These are phyloP conservation scores for Drosophila pullipes DNA, from an alignment of 2,888 invertebrate species.

Conservation along the genomic window DNA sequence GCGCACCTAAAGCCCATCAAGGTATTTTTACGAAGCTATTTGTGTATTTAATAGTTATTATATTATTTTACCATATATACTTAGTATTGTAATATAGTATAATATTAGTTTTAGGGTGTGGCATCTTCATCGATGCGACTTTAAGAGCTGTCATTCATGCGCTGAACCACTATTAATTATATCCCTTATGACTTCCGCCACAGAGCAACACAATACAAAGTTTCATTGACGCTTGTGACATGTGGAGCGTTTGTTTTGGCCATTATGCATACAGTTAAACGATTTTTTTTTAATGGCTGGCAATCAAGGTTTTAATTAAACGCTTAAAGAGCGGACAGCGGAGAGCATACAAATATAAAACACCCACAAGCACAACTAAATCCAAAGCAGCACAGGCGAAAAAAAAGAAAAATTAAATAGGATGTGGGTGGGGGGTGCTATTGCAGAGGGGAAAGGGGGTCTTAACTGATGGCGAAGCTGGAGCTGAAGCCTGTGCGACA, in stretches of 20 bases:
- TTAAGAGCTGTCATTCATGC: constrained; percentile 15
- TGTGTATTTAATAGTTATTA: background rate
- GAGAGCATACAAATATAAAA: constrained; percentile 25
- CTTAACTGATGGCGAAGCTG: constrained; percentile 7
- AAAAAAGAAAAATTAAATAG: constrained; percentile 1
- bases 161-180: constrained; percentile 43
- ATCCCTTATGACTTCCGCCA: constrained; percentile 12
- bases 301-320: constrained; percentile 78
- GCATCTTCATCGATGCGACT: constrained; percentile 13
- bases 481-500: constrained; percentile 22
- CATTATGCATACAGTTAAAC: constrained; percentile 41
- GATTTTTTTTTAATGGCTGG: constrained; percentile 63
- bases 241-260: constrained; percentile 17
- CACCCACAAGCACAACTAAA: constrained; percentile 56
- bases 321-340: constrained; percentile 61
- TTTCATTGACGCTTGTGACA: constrained; percentile 20
- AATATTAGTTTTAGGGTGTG: background rate
- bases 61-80: too few relatives aligned
- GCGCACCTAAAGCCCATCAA: background rate
- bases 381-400: constrained; percentile 24
- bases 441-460: background rate
- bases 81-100: background rate
- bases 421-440: background rate
- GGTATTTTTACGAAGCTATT: constrained; percentile 2
- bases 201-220: background rate